phyloP scores from a whole-genome alignment of 2,113 vertebrate genomes.

The Trochalopteron elliotii region DNA sequence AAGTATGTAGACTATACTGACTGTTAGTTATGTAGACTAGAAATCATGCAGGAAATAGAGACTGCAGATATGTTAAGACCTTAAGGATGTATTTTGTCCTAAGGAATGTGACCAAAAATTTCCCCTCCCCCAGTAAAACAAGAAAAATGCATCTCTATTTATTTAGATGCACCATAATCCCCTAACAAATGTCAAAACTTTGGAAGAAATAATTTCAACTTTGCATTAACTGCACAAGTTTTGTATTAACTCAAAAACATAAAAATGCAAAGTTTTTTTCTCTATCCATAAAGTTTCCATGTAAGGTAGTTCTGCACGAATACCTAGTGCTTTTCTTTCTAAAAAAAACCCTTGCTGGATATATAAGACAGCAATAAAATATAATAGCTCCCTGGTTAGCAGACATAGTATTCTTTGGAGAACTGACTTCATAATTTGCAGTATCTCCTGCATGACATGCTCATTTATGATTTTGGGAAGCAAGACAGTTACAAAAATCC shows the following conservation, averaged over 20 bases:
- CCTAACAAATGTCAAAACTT: background rate
- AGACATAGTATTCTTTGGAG: background rate
- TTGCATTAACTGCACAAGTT: background rate
- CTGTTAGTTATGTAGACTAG: background rate
- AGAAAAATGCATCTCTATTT: background rate
- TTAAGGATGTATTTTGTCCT: slow-evolving; percentile 1
- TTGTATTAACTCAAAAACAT: background rate
- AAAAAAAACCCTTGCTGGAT: background rate
- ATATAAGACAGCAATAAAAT: slow-evolving; percentile 32
- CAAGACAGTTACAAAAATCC: background rate
- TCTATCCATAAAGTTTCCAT: background rate
- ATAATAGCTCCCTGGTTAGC: background rate
- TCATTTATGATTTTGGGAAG: background rate
- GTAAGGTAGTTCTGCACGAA: background rate
- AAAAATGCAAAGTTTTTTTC: background rate
- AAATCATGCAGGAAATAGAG: slow-evolving; percentile 35
- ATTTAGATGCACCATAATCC: background rate
- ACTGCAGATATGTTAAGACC: background rate
- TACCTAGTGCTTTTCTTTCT: background rate
- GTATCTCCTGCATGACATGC: background rate
- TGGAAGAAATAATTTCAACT: background rate
- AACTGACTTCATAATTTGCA: background rate
- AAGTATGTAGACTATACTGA: slow-evolving; percentile 48
- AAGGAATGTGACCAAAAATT: background rate
- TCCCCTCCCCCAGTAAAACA: background rate